Base-by-base conservation (phyloP, 2,113 vertebrate genomes). In the Mormyrus lacerda region DNA sequence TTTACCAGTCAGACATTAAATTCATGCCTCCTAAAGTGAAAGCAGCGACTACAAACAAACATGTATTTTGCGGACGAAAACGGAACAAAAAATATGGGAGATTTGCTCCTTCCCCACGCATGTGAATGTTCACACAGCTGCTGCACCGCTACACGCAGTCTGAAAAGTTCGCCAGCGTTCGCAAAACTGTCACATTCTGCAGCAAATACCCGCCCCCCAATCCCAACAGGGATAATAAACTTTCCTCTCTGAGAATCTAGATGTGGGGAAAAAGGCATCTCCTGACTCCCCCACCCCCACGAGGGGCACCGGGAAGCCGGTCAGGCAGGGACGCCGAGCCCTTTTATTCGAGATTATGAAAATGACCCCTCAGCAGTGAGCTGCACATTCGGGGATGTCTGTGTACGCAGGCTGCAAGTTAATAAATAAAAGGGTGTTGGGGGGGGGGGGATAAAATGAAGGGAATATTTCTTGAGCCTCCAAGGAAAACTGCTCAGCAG, bases 281-380 rank as follows among this genome's bases (percentile, higher is more conserved):
- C 84, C 88, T 55, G 79, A 90, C 69, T 19, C 53, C 51, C 87
- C 53, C 50, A 35, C 65, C 15, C 19, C 53, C 50, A 50, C 58
- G 73, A 91, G 90, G 90, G 42, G 88, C 3, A 3, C n/a, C 31
- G 73, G 73, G 35, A 42, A 90, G 89, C 85, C 39, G 90, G 82
- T 90, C 89, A 42, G 61, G n/a, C 65, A 91, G 88, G 87, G 90
- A 39, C 35, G 51, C 21, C 2, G 39, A 85, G 42, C 24, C 44
- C 89, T 89, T 42, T 48, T 91, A 91, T 91, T 91, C 93, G 93
- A 93, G 92, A 95, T 95, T 96, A 96, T 95, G 95, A 95, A 96
- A 95, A 95, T 94, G 92, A 96, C 95, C 95, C 94, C 50, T 92
- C 93, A 91, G 95, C 92, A 94, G 95, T 95, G 94, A 42, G 95